Conservation (phyloP, 1,140 invertebrate species). For the Probaryconus sp. region DNA sequence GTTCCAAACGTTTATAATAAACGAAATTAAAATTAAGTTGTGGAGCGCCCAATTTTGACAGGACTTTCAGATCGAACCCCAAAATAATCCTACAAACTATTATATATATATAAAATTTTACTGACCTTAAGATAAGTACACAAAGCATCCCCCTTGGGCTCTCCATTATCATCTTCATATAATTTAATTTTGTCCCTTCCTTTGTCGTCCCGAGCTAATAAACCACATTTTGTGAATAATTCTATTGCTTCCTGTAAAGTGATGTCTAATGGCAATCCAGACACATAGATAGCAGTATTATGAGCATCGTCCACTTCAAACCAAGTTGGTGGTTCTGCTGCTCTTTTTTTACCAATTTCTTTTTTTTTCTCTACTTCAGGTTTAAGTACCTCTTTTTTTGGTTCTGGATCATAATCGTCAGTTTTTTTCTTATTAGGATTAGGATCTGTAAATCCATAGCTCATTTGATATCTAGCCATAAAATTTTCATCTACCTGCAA, state of each 20-base stretch:
- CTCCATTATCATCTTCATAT: slow-evolving; percentile 91
- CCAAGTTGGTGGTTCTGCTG: slow-evolving; percentile 83
- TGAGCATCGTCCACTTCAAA: slow-evolving; percentile 95
- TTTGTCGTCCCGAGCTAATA: slow-evolving; percentile 92
- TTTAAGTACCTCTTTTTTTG: slow-evolving; percentile 12
- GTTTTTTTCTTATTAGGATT: slow-evolving; percentile 55
- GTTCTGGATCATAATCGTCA: slow-evolving; percentile 9
- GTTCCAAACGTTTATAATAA: too few relatives aligned
- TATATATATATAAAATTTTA: slow-evolving; percentile 28
- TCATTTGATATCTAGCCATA: slow-evolving; percentile 96
- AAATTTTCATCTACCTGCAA: slow-evolving; percentile 95
- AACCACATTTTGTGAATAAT: slow-evolving; percentile 97
- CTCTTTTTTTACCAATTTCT: slow-evolving; percentile 70
- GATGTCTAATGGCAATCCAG: slow-evolving; percentile 92
- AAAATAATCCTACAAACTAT: too few relatives aligned
- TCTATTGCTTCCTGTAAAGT: slow-evolving; percentile 94
- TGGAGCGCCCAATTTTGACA: too few relatives aligned
- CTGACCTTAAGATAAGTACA: slow-evolving; percentile 97
- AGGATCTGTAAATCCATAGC: slow-evolving; percentile 87
- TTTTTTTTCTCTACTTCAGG: slow-evolving; percentile 66
- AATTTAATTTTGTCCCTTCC: slow-evolving; percentile 96
- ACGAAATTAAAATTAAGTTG: too few relatives aligned
- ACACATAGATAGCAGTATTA: slow-evolving; percentile 98
- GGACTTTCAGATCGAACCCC: too few relatives aligned
- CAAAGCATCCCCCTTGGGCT: slow-evolving; percentile 96